A percentile compares a stretch with the other conserved stretches of the same genome.
Conservation (phyloP, 2,888 invertebrate species). For the Acrobasis suavella region DNA sequence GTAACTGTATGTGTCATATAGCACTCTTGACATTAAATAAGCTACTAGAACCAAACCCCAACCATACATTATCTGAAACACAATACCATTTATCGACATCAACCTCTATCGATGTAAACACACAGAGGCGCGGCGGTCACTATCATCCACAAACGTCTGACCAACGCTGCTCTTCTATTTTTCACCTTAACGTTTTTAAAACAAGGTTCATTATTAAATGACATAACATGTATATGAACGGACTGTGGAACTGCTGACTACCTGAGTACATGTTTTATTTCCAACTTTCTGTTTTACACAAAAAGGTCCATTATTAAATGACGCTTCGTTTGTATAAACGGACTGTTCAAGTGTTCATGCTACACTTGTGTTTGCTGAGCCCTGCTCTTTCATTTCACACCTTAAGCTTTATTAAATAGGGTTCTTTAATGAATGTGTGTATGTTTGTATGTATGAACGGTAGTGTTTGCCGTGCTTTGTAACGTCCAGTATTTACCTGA, state of each 20-base stretch:
- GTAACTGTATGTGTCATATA: not conserved
- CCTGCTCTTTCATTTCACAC: not conserved
- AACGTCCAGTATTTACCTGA: conserved; percentile 22
- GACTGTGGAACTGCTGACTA: not conserved
- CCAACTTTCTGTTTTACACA: not conserved
- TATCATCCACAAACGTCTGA: not conserved
- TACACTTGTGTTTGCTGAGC: not conserved
- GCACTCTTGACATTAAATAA: not conserved
- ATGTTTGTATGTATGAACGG: conserved; percentile 16
- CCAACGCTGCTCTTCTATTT: not conserved
- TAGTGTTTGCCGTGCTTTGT: conserved; percentile 14
- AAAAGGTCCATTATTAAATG: not conserved
- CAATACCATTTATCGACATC: conserved; percentile 8
- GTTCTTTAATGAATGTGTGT: not conserved
- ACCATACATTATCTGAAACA: not conserved
- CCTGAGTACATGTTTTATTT: not conserved
- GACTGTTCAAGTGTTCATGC: conserved; percentile 1
- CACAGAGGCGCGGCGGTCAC: conserved; percentile 7
- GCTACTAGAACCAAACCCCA: not conserved
- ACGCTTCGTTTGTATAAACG: conserved; percentile 11
- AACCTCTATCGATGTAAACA: conserved; percentile 10
- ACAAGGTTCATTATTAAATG: not conserved
- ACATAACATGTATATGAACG: not conserved
- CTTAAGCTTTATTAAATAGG: not conserved
- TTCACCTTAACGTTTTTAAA: not conserved